These are phyloP conservation scores for Maconellicoccus hirsutus DNA, from an alignment of 1,140 invertebrate genomes.

Conservation along the genomic window DNA sequence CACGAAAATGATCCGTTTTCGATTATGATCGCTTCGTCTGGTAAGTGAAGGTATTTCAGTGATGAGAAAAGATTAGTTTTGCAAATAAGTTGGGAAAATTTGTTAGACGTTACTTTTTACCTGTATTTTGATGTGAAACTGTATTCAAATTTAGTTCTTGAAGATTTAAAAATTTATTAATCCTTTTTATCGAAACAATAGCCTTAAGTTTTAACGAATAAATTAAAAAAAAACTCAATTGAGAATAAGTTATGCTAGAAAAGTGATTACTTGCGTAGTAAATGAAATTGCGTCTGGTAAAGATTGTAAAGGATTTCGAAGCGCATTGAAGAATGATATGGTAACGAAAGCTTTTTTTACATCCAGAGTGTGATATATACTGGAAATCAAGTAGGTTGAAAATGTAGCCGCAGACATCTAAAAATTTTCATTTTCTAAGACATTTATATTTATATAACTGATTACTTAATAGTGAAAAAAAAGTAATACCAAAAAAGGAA, in stretches of 20 bases:
- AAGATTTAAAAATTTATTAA: not conserved
- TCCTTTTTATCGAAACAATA: not conserved
- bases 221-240: not conserved
- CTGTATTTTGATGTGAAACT: not conserved
- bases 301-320: not conserved
- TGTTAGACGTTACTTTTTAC: not conserved
- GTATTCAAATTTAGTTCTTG: not conserved
- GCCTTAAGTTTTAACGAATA: not conserved
- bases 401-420: not conserved
- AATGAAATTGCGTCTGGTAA: not conserved
- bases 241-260: too few relatives aligned
- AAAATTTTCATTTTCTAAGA: not conserved
- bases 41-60: not conserved
- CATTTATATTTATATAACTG: too few relatives aligned
- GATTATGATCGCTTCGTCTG: not conserved
- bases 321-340: not conserved
- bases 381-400: not conserved
- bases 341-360: not conserved
- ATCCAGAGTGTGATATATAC: not conserved
- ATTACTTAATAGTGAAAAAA: too few relatives aligned
- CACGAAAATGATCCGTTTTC: not conserved
- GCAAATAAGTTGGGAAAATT: too few relatives aligned
- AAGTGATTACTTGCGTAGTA: not conserved
- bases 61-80: too few relatives aligned
- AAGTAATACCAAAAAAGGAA: not conserved